These are phyloP conservation scores for Malacoctenus gilli DNA, from an alignment of 2,797 vertebrate genomes.

Conservation along the genomic window DNA sequence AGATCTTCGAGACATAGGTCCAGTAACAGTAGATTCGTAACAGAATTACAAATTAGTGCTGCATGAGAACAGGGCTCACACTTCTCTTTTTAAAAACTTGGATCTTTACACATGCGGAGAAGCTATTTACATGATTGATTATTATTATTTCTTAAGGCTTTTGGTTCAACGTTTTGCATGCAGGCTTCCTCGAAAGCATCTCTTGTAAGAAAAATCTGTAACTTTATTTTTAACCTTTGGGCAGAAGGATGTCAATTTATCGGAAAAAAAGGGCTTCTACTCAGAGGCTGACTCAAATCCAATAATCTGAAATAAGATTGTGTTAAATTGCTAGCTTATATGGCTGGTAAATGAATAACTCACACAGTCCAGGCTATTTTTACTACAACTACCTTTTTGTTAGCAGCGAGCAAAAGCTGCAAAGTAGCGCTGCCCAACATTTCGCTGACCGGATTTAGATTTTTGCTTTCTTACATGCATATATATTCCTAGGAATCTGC, in stretches of 20 bases:
- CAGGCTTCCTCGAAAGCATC: neutral
- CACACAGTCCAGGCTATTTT: neutral
- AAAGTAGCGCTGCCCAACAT: neutral
- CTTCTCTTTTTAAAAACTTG: neutral
- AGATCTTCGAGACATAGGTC: constrained; percentile 8
- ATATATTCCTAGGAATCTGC: neutral
- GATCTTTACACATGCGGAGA: neutral
- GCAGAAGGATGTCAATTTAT: neutral
- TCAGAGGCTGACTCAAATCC: neutral
- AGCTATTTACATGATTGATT: constrained; percentile 5
- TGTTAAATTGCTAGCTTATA: constrained; percentile 18
- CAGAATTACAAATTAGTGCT: neutral
- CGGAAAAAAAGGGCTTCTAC: constrained; percentile 1
- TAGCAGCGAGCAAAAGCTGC: neutral
- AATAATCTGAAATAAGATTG: neutral
- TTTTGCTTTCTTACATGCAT: constrained; percentile 10
- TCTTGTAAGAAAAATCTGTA: constrained; percentile 15
- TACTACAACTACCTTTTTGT: neutral
- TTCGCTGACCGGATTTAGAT: constrained; percentile 18
- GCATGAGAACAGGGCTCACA: constrained; percentile 8
- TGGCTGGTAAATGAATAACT: constrained; percentile 3
- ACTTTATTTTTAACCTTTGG: constrained; percentile 12
- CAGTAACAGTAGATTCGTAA: neutral
- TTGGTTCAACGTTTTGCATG: neutral
- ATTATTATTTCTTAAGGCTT: neutral